Evolutionary conservation across 2,888 invertebrate genomes (phyloP).

Genomic region (Drosophila lacicola): DNA sequence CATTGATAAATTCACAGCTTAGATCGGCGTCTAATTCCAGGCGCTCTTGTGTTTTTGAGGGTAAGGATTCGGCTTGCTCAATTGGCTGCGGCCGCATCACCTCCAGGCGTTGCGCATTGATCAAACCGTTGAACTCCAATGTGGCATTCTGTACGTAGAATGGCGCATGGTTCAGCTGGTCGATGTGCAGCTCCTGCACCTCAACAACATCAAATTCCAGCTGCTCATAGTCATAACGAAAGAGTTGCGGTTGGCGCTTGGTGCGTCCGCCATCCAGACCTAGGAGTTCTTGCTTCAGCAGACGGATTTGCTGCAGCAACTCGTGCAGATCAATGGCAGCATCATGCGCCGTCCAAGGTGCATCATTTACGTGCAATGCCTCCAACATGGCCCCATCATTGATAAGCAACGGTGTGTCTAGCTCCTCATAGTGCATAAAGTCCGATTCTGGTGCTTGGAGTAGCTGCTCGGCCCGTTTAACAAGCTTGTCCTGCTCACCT

Average conservation of each 20-base stretch:
- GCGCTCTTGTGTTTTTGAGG: slow-evolving; percentile 35
- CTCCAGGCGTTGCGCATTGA: slow-evolving; percentile 68
- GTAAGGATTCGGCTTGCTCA: slow-evolving; percentile 35
- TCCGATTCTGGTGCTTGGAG: slow-evolving; percentile 8
- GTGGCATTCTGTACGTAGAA: slow-evolving; percentile 75
- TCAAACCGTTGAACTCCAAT: slow-evolving; percentile 70
- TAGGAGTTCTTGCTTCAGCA: slow-evolving; percentile 57
- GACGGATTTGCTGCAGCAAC: slow-evolving; percentile 70
- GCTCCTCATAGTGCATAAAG: slow-evolving; percentile 8
- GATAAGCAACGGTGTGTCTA: slow-evolving; percentile 66
- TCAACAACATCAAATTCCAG: slow-evolving; percentile 73
- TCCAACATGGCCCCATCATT: slow-evolving; percentile 65
- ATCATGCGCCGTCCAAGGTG: slow-evolving; percentile 77
- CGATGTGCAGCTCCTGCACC: slow-evolving; percentile 75
- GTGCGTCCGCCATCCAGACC: slow-evolving; percentile 30
- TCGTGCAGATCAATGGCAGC: slow-evolving; percentile 62
- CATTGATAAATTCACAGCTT: slow-evolving; percentile 85
- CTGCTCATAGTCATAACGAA: slow-evolving; percentile 60
- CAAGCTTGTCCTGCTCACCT: slow-evolving; percentile 73
- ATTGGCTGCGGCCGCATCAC: slow-evolving; percentile 44
- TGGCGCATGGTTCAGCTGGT: slow-evolving; percentile 78
- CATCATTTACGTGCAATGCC: slow-evolving; percentile 74
- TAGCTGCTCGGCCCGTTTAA: slow-evolving; percentile 36
- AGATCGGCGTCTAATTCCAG: slow-evolving; percentile 73
- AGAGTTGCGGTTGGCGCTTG: slow-evolving; percentile 53